Conservation (phyloP, 2,113 vertebrate genomes). For the Bufo gargarizans region DNA sequence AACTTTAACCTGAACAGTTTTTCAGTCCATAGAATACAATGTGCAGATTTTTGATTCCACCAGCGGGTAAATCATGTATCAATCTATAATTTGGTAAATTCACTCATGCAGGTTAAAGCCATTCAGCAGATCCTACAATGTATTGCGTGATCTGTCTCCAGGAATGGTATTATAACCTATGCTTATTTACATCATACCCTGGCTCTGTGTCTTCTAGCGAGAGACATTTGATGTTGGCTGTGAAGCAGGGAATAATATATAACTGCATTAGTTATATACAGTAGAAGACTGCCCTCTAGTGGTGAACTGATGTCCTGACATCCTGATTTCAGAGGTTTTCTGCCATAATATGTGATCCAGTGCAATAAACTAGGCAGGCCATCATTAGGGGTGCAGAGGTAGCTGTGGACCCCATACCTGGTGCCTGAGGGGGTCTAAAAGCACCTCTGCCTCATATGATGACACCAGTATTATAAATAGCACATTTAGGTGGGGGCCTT, state of each 20-base stretch:
- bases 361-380: too few species aligned
- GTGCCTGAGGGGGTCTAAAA: too few species aligned
- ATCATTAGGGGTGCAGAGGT: too few species aligned
- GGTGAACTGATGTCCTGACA: neutral
- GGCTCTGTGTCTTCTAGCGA: neutral
- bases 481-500: too few species aligned
- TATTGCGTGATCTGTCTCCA: neutral
- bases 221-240: neutral
- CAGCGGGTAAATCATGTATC: neutral
- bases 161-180: neutral
- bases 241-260: neutral
- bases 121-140: neutral
- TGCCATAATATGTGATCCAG: neutral
- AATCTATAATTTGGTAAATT: neutral
- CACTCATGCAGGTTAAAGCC: neutral
- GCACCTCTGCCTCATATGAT: too few species aligned
- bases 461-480: too few species aligned
- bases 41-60: neutral
- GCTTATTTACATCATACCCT: neutral
- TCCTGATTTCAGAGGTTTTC: neutral
- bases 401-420: too few species aligned
- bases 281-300: conserved; percentile 18
- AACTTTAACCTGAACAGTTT: neutral
- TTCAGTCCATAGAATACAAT: neutral
- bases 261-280: neutral